A percentile compares a stretch with the other conserved stretches of the same genome.
Evolutionary conservation across 2,888 invertebrate species (phyloP).

Genomic region (Drosophila prostipennis): DNA sequence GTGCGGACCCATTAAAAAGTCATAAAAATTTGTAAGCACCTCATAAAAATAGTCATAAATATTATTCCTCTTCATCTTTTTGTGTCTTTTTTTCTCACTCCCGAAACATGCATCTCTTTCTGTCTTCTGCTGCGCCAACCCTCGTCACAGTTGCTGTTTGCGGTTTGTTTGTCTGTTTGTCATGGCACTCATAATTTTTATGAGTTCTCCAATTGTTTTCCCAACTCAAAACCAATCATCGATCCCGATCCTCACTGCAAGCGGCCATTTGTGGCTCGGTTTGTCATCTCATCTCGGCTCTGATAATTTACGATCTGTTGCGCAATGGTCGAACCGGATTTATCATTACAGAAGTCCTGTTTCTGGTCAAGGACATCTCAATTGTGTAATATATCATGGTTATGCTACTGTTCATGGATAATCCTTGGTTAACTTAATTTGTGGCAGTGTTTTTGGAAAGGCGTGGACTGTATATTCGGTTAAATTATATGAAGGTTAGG

Average conservation of each 20-base stretch:
- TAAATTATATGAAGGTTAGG: background rate
- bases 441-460: background rate
- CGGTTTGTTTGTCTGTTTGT: slow-evolving; percentile 51
- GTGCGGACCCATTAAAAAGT: slow-evolving; percentile 83
- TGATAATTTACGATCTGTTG: slow-evolving; percentile 65
- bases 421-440: background rate
- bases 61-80: slow-evolving; percentile 72
- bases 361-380: slow-evolving; percentile 42
- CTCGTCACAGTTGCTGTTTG: slow-evolving; percentile 62
- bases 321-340: slow-evolving; percentile 61
- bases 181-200: slow-evolving; percentile 73
- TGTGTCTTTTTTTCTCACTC: slow-evolving; percentile 47
- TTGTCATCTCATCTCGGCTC: slow-evolving; percentile 34
- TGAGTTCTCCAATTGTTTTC: slow-evolving; percentile 74
- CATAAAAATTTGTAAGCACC: slow-evolving; percentile 85
- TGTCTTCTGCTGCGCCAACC: slow-evolving; percentile 52
- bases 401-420: slow-evolving; percentile 25
- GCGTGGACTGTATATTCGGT: background rate
- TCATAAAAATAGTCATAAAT: slow-evolving; percentile 85
- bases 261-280: slow-evolving; percentile 72
- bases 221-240: slow-evolving; percentile 57
- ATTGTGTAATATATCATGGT: slow-evolving; percentile 34
- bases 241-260: slow-evolving; percentile 57
- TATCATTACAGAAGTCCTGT: slow-evolving; percentile 41
- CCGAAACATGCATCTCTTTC: slow-evolving; percentile 16